Base-by-base conservation (phyloP, 2,113 vertebrate genomes). In the Arothron firmamentum region DNA sequence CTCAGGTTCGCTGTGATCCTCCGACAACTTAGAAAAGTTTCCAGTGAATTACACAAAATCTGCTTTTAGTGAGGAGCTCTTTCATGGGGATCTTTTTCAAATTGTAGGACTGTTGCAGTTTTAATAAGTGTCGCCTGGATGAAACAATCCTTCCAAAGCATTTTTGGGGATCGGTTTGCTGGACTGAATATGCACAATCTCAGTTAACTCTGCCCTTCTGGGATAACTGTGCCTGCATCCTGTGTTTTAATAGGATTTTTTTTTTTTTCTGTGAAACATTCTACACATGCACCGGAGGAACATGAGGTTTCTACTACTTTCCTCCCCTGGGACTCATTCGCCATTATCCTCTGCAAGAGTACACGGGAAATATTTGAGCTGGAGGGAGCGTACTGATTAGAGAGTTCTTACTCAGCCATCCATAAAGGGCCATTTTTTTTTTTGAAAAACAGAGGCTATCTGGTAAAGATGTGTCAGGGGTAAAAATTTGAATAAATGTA, bases 391-490 rank as follows among this genome's bases (percentile, higher is more conserved):
- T 53, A 60, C 60, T 79, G 72, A 84, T 80, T 75, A 77, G 77
- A 82, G 57, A 74, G 65, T 85, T 86, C 59, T 75, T 81, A 76
- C 70, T 86, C 85, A 90, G 67, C 66, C 82, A 84, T 73, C 74
- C 74, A 77, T 75, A 85, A 85, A 74, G 58, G 70, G 70, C 52
- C 47, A 72, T 78, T 23, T 23, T 73, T 78, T 23, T 23, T 23
- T 23, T 73, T 76, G n/a, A 18, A 49, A 18, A 71, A 82, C 51
- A 57, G 19, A 70, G 56, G 45, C 56, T n/a, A 38, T 18, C 38
- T 60, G 53, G 60, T 57, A 38, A 69, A 45, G 54, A 38, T 38
- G 34, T 38, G 34, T 38, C 9, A 38, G 34, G 34, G 34, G 34
- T 38, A 38, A 38, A 38, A 38, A 38, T 38, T 12, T 38, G 34